These are phyloP conservation scores for Pimephales promelas DNA, from an alignment of 2,113 vertebrate species.

Conservation along the genomic window DNA sequence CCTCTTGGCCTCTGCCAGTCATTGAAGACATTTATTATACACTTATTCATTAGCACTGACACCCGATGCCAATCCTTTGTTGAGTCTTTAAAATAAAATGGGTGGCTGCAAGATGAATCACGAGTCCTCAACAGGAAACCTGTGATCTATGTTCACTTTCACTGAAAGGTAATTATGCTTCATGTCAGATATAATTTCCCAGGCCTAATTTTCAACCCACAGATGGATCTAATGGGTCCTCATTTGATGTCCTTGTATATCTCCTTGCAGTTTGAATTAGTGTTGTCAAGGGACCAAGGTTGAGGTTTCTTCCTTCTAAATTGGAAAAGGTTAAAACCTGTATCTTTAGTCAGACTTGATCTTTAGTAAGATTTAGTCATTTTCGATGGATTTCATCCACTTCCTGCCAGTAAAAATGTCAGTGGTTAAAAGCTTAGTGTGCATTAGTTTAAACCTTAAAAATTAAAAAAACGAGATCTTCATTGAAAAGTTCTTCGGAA, in stretches of 20 bases:
- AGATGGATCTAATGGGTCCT: conserved; percentile 57
- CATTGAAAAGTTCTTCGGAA: neutral
- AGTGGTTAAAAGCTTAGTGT: conserved; percentile 6
- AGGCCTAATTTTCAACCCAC: conserved; percentile 54
- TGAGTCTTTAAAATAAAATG: conserved; percentile 41
- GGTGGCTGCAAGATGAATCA: conserved; percentile 51
- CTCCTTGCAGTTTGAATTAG: conserved; percentile 52
- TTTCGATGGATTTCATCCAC: neutral
- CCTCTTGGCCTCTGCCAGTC: conserved; percentile 19
- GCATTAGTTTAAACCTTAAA: neutral
- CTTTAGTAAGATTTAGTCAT: too few species aligned
- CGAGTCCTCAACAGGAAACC: conserved; percentile 53
- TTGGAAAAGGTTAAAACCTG: conserved; percentile 41
- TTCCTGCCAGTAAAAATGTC: conserved; percentile 13
- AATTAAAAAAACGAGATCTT: neutral
- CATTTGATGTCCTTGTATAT: conserved; percentile 42
- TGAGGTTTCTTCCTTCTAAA: conserved; percentile 41
- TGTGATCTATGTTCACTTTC: conserved; percentile 55
- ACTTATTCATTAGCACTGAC: conserved; percentile 55
- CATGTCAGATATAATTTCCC: conserved; percentile 62
- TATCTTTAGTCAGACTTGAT: neutral
- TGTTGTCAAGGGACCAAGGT: conserved; percentile 51
- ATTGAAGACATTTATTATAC: conserved; percentile 38
- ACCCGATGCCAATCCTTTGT: conserved; percentile 57
- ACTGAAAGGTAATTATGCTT: conserved; percentile 62